These are phyloP conservation scores for Diorhabda carinulata DNA, from an alignment of 1,140 invertebrate genomes.

Conservation along the genomic window DNA sequence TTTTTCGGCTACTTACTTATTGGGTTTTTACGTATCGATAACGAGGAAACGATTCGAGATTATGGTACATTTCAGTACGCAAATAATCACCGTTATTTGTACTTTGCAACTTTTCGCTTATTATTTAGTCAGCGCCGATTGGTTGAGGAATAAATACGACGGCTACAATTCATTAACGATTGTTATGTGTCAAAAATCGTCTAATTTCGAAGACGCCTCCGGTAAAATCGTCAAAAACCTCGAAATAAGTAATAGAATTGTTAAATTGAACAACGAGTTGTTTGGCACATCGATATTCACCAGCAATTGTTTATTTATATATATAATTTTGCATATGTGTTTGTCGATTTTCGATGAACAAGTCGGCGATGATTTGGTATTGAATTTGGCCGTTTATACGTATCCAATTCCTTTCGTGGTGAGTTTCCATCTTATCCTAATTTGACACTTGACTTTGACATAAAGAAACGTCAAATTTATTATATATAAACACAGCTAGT, in stretches of 20 bases:
- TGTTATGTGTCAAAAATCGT: not conserved
- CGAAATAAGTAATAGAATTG: not conserved
- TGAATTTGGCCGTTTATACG: not conserved
- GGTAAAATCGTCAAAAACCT: not conserved
- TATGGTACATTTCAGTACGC: no score
- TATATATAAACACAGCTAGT: no score
- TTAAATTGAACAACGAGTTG: not conserved
- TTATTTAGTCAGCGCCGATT: not conserved
- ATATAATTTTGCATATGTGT: not conserved
- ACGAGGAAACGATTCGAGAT: no score
- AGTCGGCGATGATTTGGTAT: not conserved
- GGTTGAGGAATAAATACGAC: conserved; percentile 5
- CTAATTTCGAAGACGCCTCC: not conserved
- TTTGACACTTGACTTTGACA: no score
- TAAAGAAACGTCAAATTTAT: no score
- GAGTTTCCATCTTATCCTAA: not conserved
- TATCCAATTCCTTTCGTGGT: conserved; percentile 4
- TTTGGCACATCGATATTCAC: conserved; percentile 5
- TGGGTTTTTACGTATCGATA: no score
- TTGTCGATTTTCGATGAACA: not conserved
- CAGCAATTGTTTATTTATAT: not conserved
- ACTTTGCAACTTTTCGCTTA: not conserved
- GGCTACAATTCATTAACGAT: not conserved
- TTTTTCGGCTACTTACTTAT: no score
- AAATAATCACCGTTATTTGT: not conserved